These are phyloP conservation scores for Stenolophus ochropezus DNA, from an alignment of 2,888 invertebrate species.

Conservation along the genomic window DNA sequence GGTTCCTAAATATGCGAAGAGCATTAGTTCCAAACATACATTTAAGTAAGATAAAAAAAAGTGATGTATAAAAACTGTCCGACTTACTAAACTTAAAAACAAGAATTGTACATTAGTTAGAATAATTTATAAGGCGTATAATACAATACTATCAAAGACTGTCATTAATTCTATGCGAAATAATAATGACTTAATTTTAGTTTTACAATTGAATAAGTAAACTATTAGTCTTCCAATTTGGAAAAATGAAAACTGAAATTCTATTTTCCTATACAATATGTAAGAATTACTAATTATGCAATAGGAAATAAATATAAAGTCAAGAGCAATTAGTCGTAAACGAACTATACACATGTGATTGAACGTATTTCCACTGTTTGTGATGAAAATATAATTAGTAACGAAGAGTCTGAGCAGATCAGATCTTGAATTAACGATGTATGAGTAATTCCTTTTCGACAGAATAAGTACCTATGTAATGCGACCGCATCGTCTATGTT, in stretches of 20 bases:
- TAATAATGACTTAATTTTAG: conserved; percentile 44
- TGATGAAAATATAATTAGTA: conserved; percentile 49
- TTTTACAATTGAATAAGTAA: conserved; percentile 41
- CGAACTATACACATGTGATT: conserved; percentile 51
- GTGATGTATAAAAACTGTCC: conserved; percentile 40
- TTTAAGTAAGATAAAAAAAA: conserved; percentile 53
- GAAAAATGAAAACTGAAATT: conserved; percentile 38
- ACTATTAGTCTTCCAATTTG: conserved; percentile 44
- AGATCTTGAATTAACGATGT: conserved; percentile 29
- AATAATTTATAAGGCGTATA: conserved; percentile 40
- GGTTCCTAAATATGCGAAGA: conserved; percentile 58
- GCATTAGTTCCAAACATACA: conserved; percentile 56
- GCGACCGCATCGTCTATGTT: conserved; percentile 46
- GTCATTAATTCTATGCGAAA: conserved; percentile 40
- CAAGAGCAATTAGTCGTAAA: conserved; percentile 12
- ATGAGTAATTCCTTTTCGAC: conserved; percentile 21
- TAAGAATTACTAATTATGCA: conserved; percentile 40
- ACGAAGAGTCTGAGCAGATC: conserved; percentile 39
- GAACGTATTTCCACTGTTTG: conserved; percentile 54
- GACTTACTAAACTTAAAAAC: conserved; percentile 37
- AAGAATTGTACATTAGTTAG: conserved; percentile 37
- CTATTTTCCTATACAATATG: conserved; percentile 54
- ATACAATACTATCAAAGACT: conserved; percentile 50
- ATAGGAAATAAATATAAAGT: conserved; percentile 46
- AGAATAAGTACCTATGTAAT: conserved; percentile 45